Evolutionary conservation across 2,888 invertebrate genomes (phyloP), one percentile per base, ranked within the genome.

Genomic region (Strigamia maritima): DNA sequence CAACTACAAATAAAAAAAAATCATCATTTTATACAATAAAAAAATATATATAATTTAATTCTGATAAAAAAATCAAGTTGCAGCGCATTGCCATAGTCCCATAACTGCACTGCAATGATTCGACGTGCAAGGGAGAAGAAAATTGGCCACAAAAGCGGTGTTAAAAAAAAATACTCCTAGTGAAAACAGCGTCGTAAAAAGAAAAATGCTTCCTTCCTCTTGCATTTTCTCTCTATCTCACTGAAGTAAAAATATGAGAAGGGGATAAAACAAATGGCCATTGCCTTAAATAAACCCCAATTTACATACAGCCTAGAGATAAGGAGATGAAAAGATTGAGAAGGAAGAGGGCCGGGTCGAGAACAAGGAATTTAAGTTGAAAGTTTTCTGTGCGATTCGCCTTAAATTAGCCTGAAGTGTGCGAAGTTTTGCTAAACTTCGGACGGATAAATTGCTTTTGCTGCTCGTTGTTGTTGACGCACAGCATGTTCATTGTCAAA

Each of bases 261-360:
- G 16, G 26, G 28, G 65, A 28, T 49, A 49, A 44, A 49, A 19
- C 6, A 49, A 49, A 49, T 49, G 49, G 49, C 65, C 24, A 65
- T 65, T 65, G 65, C 65, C 65, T 65, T 65, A 65, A 65, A 65
- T 49, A 49, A 49, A 49, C 49, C 49, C 49, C 49, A 49, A 49
- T 49, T 49, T 49, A 49, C 49, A 49, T 49, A 49, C 49, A 49
- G 49, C 49, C 49, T 19, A n/a, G 49, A 49, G 49, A 49, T n/a
- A 49, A 49, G 49, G n/a, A n/a, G 49, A 49, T 49, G 49, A 16
- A 49, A 49, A 49, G 19, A 19, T 19, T 16, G n/a, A 19, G 19
- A 19, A 49, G n/a, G 49, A 19, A 14, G 49, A n/a, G 49, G 16
- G 40, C 16, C 10, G 12, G 40, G 40, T 14, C 12, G 40, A 12